Conservation (phyloP, 1,140 invertebrate species). For the Drosophila melanogaster region Release_6_plus_ISO1_MT NT_033779.5:4654501-4655000, state of each 20-base stretch:
- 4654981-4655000: constrained; percentile 47
- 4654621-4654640: constrained; percentile 24
- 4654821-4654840: constrained; percentile 67
- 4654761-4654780: constrained; percentile 48
- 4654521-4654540: no score
- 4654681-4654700: constrained; percentile 73
- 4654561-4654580: background rate
- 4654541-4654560: background rate
- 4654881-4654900: constrained; percentile 56
- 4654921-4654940: constrained; percentile 28
- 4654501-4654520: no score
- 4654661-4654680: constrained; percentile 64
- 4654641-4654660: constrained; percentile 48
- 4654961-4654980: constrained; percentile 1
- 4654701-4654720: constrained; percentile 79
- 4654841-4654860: constrained; percentile 75
- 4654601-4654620: constrained; percentile 5
- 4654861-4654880: constrained; percentile 72
- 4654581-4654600: background rate
- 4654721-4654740: constrained; percentile 69
- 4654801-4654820: constrained; percentile 69
- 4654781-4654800: constrained; percentile 58
- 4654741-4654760: constrained; percentile 44
- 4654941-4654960: constrained; percentile 45
- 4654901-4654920: constrained; percentile 18